Base-by-base conservation (phyloP, 2,888 invertebrate genomes). In the Erebia palarica region DNA sequence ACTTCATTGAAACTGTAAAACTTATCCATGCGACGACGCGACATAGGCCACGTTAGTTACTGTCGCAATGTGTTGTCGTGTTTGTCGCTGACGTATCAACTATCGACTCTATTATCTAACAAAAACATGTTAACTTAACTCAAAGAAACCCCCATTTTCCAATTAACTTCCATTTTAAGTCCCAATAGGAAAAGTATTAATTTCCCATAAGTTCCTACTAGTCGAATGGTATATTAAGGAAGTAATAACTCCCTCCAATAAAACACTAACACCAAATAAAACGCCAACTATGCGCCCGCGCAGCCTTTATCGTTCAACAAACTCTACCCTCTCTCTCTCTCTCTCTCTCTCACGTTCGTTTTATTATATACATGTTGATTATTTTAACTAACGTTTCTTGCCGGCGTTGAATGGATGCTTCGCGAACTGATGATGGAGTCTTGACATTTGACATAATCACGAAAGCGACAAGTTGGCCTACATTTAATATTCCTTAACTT, bases 251-350 rank as follows among this genome's bases (percentile, higher is more conserved):
- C 82, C 82, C 77, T 81, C 27, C 61, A 85, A 86, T 88, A 88
- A 87, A 88, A 87, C 80, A 78, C 79, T 76, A 76, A 75, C 76
- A 71, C 75, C 75, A 75, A 75, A 75, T 76, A 72, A 75, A 75
- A 81, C 87, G 80, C 84, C 86, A 81, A 78, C 77, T 78, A 78
- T 82, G 83, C 82, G 82, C 81, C 70, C 65, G 79, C 83, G 80
- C 83, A 83, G 82, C 79, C 85, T 87, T 88, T 90, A 90, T 91
- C 90, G 90, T 86, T 82, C 87, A 86, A 76, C 77, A 77, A 78
- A 79, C 77, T 73, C 65, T 66, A 36, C 9, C 42, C 51, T 36
- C 69, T 64, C 18, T 75, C 74, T 73, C 66, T 61, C 66, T 74
- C 21, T 21, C 21, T 21, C 27, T 27, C 27, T 36, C 36, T 36